Percentiles rank a stretch among this genome's conserved stretches.
Conservation (phyloP, 2,888 invertebrate species). For the Coleophora flavipennella region DNA sequence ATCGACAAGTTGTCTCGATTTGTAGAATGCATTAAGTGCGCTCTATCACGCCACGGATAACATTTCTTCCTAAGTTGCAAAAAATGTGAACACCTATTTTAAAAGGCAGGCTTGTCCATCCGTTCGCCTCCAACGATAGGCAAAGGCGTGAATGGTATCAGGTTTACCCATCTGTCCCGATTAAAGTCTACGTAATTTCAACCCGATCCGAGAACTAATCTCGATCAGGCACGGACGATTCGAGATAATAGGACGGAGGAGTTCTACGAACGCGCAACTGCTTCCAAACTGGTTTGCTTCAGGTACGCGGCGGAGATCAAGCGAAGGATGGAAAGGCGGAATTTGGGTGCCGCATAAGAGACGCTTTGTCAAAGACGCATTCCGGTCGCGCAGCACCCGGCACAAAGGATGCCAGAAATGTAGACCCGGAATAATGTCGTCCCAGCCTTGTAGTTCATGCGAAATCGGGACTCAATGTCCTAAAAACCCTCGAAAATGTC, state of each 20-base stretch:
- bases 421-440: slow-evolving; percentile 17
- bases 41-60: slow-evolving; percentile 34
- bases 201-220: slow-evolving; percentile 27
- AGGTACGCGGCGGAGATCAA: slow-evolving; percentile 64
- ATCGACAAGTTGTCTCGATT: slow-evolving; percentile 33
- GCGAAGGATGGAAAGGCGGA: slow-evolving; percentile 32
- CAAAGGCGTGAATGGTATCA: slow-evolving; percentile 32
- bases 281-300: slow-evolving; percentile 57
- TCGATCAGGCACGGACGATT: slow-evolving; percentile 24
- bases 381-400: slow-evolving; percentile 40
- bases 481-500: neutral
- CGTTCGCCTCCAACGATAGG: no score
- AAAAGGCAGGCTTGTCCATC: slow-evolving; percentile 7
- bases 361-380: slow-evolving; percentile 54
- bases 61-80: no score
- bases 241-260: slow-evolving; percentile 42
- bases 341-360: slow-evolving; percentile 46
- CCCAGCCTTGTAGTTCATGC: slow-evolving; percentile 9
- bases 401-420: slow-evolving; percentile 30
- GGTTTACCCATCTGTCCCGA: slow-evolving; percentile 32
- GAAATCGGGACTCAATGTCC: slow-evolving; percentile 5
- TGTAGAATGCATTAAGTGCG: slow-evolving; percentile 32
- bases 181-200: slow-evolving; percentile 31
- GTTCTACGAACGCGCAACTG: slow-evolving; percentile 44
- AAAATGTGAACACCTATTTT: no score